Conservation (phyloP, 2,797 vertebrate genomes). For the Diceros bicornis region DNA sequence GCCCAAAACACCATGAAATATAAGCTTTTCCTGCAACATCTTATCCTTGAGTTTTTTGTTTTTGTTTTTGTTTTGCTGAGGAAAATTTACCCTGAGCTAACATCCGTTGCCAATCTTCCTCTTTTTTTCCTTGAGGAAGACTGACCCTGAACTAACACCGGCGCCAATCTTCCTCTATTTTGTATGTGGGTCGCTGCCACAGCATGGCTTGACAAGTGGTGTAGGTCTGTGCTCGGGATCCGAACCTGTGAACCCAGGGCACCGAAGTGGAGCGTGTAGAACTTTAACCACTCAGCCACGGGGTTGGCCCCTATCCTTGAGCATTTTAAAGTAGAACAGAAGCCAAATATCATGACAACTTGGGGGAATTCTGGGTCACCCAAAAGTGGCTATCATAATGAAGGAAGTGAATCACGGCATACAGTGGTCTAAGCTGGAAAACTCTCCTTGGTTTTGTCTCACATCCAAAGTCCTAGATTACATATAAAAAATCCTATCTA, state of each 20-base stretch:
- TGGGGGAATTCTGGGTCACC: neutral
- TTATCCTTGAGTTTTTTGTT: neutral
- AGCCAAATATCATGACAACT: constrained; percentile 38
- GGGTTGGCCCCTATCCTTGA: neutral
- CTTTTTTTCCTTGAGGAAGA: no score
- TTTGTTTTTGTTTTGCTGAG: no score
- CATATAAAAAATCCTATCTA: constrained; percentile 23
- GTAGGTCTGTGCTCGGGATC: no score
- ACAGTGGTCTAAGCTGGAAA: neutral
- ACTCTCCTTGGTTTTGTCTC: constrained; percentile 32
- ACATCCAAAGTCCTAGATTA: constrained; percentile 21
- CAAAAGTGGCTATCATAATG: neutral
- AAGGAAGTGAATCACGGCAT: neutral
- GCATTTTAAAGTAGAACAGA: constrained; percentile 37
- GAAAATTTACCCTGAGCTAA: no score
- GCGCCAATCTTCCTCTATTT: no score
- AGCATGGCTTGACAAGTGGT: no score
- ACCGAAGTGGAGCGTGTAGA: no score
- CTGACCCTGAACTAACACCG: no score
- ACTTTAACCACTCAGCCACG: no score
- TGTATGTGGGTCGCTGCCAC: no score
- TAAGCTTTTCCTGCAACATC: neutral
- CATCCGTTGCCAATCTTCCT: no score
- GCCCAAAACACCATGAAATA: neutral
- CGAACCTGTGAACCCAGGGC: no score